phyloP scores from a whole-genome alignment of 2,888 invertebrate species.

The Spatulosminthurus flaviceps region DNA sequence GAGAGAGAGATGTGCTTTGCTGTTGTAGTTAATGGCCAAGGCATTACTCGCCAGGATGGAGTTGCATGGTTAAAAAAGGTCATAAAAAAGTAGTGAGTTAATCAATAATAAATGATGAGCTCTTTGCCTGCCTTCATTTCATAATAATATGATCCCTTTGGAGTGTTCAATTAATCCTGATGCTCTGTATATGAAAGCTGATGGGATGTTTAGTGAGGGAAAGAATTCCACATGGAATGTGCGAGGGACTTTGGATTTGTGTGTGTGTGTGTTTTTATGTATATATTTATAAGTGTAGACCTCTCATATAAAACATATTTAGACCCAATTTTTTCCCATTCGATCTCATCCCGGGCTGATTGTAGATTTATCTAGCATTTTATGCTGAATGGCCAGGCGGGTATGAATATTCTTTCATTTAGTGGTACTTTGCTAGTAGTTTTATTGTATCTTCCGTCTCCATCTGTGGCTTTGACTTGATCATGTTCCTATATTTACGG shows the following conservation, averaged over 20 bases:
- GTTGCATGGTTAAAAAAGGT: conserved; percentile 7
- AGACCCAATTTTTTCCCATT: conserved; percentile 24
- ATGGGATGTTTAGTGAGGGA: neutral
- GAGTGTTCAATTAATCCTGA: conserved; percentile 22
- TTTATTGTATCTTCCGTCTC: conserved; percentile 3
- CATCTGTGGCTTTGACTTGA: conserved; percentile 13
- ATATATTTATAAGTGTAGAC: neutral
- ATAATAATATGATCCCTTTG: conserved; percentile 25
- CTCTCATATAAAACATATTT: too few relatives aligned
- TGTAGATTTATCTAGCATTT: conserved; percentile 25
- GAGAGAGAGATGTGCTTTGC: conserved; percentile 6
- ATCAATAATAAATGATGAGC: conserved; percentile 28
- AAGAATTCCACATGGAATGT: conserved; percentile 25
- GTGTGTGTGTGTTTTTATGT: neutral
- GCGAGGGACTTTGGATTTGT: neutral
- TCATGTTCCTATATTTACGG: neutral
- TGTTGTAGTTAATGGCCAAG: neutral
- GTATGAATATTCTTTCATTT: neutral
- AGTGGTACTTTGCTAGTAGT: neutral
- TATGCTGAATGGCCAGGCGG: neutral
- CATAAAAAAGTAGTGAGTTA: conserved; percentile 17
- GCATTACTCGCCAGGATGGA: neutral
- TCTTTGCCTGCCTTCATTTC: conserved; percentile 27
- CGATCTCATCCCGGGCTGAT: conserved; percentile 4
- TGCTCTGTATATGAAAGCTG: conserved; percentile 23